Base-by-base conservation (phyloP, 2,113 vertebrate genomes). In the Tyrannus savana region DNA sequence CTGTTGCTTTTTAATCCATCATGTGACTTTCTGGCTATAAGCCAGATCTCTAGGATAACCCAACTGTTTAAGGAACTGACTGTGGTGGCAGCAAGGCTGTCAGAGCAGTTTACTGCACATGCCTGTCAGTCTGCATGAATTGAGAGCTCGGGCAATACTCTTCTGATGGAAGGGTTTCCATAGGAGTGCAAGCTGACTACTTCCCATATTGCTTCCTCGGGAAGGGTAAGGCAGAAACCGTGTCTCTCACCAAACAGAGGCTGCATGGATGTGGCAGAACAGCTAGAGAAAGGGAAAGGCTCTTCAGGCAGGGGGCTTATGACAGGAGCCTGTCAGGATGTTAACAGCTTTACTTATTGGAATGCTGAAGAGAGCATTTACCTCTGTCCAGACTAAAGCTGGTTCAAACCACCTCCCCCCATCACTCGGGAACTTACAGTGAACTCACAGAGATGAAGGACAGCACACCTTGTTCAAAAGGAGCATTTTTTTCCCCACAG, bases 161-260 rank as follows among this genome's bases (percentile, higher is more conserved):
- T n/a, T 82, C 44, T 44, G 28, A 71, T 27, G 56, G 17, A 67
- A 81, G 9, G 4, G 13, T 78, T 82, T 66, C 30, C 41, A 63
- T 66, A 71, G n/a, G 27, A 87, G 7, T 0, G 0, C 0, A 1
- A 74, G 19, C n/a, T n/a, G 69, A 9, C 19, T 12, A 4, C 5
- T 78, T 74, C 42, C 44, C 39, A 52, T 59, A 30, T 59, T 24
- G 5, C 42, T 46, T 75, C 33, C 33, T 85, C 23, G 46, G 30
- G 39, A 84, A 55, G 10, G 2, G 4, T 31, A 63, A 63, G 71
- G 69, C 69, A 76, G 30, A 67, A 87, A 25, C 28, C 4, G 2
- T 4, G 9, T 67, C 28, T 71, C 33, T 87, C 25, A 15, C 6
- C 19, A 67, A 28, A 15, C 3, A 63, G 46, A n/a, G 14, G 9